Base-by-base conservation (phyloP, 2,888 invertebrate species). In the Drosophila prolongata region DNA sequence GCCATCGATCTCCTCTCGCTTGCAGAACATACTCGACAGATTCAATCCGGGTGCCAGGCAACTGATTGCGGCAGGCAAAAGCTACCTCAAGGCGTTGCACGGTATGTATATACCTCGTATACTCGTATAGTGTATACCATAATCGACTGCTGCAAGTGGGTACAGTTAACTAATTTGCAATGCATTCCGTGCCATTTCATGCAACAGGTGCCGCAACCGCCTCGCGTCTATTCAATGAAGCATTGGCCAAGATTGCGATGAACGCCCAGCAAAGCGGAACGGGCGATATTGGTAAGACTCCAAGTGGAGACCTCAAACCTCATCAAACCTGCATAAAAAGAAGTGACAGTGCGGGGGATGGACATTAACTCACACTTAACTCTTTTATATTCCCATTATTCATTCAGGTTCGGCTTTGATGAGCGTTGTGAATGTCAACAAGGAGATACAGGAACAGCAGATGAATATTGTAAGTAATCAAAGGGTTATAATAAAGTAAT, bases 31-130 rank as follows among this genome's bases (percentile, higher is more conserved):
- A 93, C 94, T 98, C 94, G 98, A 98, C 92, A 98, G 98, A 94
- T 98, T 98, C 94, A 98, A 98, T 94, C 98, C 98, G 65, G 97
- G 97, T 78, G 97, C 98, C 47, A 95, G 97, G 90, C 98, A 98
- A 93, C 95, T 98, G 94, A 97, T 98, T 93, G 96, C 96, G 87
- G 96, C 98, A 84, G 98, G 98, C 70, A 98, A 98, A 93, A 97
- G 98, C 69, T 98, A 98, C 93, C 94, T 98, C 88, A 98, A 98
- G 93, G 97, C 98, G 87, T 94, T 98, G 90, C 97, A 98, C 93
- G 97, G 98, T 98, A 94, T 96, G 96, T 47, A 30, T 35, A 35
- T 35, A 44, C n/a, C 1, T 46, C 9, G 19, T 94, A 75, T 40
- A 2, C 16, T 16, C 16, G 16, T 16, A 16, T 44, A 54, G 42